Percentiles rank a stretch among this genome's conserved stretches.
These are phyloP conservation scores for Spilarctia lutea DNA, from an alignment of 2,888 invertebrate genomes.

Conservation along the genomic window DNA sequence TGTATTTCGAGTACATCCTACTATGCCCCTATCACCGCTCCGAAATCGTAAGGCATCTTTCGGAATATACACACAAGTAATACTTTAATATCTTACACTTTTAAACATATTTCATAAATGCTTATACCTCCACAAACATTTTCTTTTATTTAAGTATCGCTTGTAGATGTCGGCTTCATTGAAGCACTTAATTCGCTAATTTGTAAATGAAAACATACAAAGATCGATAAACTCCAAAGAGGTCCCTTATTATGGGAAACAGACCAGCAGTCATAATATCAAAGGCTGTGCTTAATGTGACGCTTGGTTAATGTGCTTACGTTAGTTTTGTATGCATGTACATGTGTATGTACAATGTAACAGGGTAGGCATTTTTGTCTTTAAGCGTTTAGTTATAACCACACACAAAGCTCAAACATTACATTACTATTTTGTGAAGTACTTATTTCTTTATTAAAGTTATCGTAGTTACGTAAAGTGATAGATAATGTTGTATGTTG, in stretches of 20 bases:
- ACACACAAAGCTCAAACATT: conserved; percentile 72
- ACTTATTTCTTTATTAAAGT: conserved; percentile 33
- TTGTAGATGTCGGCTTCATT: neutral
- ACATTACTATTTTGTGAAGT: conserved; percentile 37
- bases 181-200: neutral
- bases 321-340: conserved; percentile 48
- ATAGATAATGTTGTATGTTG: conserved; percentile 19
- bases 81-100: neutral
- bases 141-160: neutral
- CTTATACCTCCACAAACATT: neutral
- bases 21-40: neutral
- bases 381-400: conserved; percentile 66
- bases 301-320: conserved; percentile 46
- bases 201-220: neutral
- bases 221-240: neutral
- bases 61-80: neutral
- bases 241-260: neutral
- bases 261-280: conserved; percentile 29
- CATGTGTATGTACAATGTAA: conserved; percentile 52
- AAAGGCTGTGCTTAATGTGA: conserved; percentile 41
- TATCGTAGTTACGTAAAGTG: conserved; percentile 20
- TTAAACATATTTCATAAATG: neutral
- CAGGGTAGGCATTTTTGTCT: conserved; percentile 37
- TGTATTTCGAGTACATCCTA: neutral
- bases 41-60: neutral